A percentile compares a stretch with the other conserved stretches of the same genome.
These are phyloP conservation scores for Cheilosia vulpina DNA, from an alignment of 2,888 invertebrate genomes.

Conservation along the genomic window DNA sequence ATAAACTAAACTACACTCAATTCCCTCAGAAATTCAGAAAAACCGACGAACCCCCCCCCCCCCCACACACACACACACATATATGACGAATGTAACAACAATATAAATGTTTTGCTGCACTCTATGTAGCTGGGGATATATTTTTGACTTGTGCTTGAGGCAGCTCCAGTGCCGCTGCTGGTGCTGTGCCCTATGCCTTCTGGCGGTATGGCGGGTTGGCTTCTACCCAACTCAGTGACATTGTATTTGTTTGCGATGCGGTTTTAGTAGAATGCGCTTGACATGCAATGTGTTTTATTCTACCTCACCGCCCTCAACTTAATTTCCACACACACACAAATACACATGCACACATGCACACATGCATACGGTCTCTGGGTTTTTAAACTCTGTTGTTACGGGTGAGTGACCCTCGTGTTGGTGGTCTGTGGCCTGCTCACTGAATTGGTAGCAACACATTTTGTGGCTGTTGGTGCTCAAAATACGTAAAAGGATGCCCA, in stretches of 20 bases:
- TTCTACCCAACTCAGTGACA: slow-evolving; percentile 15
- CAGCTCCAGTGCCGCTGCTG: neutral
- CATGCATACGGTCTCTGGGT: slow-evolving; percentile 18
- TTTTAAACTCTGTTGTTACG: slow-evolving; percentile 32
- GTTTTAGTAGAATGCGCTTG: slow-evolving; percentile 38
- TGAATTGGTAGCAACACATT: slow-evolving; percentile 34
- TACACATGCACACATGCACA: neutral
- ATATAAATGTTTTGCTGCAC: neutral
- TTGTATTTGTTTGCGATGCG: slow-evolving; percentile 32
- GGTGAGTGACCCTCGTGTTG: slow-evolving; percentile 28
- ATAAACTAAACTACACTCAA: slow-evolving; percentile 1
- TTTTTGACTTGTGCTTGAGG: slow-evolving; percentile 13
- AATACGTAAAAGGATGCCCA: slow-evolving; percentile 51
- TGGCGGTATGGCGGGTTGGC: neutral
- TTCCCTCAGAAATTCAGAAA: slow-evolving; percentile 1
- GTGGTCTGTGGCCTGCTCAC: slow-evolving; percentile 25
- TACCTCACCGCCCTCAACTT: neutral
- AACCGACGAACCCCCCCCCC: neutral
- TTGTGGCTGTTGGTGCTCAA: slow-evolving; percentile 36
- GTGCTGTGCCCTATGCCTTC: neutral
- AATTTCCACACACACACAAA: neutral
- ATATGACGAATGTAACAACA: neutral
- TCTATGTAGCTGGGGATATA: neutral
- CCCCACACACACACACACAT: neutral
- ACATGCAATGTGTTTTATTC: slow-evolving; percentile 32